phyloP scores from a whole-genome alignment of 2,797 vertebrate genomes.

The Chelonia mydas region DNA sequence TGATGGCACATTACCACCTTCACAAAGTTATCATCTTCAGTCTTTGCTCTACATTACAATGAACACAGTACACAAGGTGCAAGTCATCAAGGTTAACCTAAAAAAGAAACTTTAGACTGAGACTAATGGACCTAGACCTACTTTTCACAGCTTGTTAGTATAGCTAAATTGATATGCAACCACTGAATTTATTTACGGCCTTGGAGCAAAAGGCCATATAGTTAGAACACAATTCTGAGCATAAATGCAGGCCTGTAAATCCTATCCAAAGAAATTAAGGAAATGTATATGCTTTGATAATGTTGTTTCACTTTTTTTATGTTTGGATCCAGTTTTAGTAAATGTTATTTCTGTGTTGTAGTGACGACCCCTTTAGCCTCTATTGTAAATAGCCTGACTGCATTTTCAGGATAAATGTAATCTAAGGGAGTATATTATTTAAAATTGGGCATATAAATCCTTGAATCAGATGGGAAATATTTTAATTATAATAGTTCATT shows the following conservation, averaged over 20 bases:
- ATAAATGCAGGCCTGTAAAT: not conserved
- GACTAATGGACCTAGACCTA: not conserved
- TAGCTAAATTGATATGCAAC: not conserved
- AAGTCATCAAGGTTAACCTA: not conserved
- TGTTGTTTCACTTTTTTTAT: not conserved
- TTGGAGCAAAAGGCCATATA: not conserved
- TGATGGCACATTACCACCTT: not conserved
- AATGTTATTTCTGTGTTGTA: not conserved
- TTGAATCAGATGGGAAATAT: not conserved
- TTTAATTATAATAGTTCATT: not conserved
- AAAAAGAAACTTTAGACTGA: not conserved
- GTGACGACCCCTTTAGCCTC: not conserved
- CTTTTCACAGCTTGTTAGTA: not conserved
- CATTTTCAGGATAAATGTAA: not conserved
- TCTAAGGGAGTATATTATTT: not conserved
- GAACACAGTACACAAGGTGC: not conserved
- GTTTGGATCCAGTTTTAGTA: not conserved
- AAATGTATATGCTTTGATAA: not conserved
- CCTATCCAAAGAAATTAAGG: not conserved
- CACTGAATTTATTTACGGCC: not conserved
- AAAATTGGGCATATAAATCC: not conserved
- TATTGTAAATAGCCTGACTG: not conserved
- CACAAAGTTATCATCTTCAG: not conserved
- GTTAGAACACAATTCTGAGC: not conserved
- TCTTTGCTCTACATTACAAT: not conserved